Percentiles rank a stretch among this genome's conserved stretches.
These are phyloP conservation scores for human DNA, from an alignment of 2,113 vertebrate species.

Conservation along the genomic window GRCh38 chr2:65500001-65500500, in stretches of 20 bases:
- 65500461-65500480: background rate
- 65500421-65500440: background rate
- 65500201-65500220: background rate
- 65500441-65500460: background rate
- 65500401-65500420: background rate
- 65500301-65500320: background rate
- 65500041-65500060: no score
- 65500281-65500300: background rate
- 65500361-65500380: background rate
- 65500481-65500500: background rate
- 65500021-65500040: background rate
- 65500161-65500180: background rate
- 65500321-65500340: background rate
- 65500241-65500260: background rate
- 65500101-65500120: background rate
- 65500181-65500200: background rate
- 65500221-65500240: background rate
- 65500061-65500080: no score
- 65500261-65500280: background rate
- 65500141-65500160: background rate
- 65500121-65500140: background rate
- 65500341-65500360: background rate
- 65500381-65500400: background rate
- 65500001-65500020: background rate
- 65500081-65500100: no score